phyloP scores from a whole-genome alignment of 2,888 invertebrate species.

The Chloromyia formosa region DNA sequence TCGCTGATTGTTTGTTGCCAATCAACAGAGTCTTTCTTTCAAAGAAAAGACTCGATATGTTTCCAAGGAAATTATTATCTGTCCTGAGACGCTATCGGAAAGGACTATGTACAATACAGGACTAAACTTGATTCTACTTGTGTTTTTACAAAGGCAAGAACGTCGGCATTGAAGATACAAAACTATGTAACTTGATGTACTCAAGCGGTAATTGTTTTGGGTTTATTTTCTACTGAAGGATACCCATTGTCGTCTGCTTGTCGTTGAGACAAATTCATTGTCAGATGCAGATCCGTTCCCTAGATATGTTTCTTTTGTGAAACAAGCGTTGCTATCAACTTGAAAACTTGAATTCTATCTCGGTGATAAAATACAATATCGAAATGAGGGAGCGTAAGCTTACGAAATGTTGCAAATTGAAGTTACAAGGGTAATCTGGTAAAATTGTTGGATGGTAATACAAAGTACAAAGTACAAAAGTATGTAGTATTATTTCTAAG shows the following conservation, averaged over 20 bases:
- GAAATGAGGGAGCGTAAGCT: constrained; percentile 38
- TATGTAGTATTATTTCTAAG: too few species aligned
- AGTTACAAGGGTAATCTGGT: not conserved
- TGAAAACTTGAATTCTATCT: constrained; percentile 15
- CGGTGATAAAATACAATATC: not conserved
- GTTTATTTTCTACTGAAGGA: constrained; percentile 16
- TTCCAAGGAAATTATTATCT: constrained; percentile 39
- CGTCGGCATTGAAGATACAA: too few species aligned
- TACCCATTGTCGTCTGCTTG: too few species aligned
- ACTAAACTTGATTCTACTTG: constrained; percentile 11
- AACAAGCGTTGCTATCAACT: constrained; percentile 26
- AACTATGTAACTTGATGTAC: too few species aligned
- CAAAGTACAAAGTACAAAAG: too few species aligned
- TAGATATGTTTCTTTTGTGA: constrained; percentile 10
- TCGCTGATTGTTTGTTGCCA: too few species aligned
- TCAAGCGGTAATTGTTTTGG: constrained; percentile 39
- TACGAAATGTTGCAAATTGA: not conserved
- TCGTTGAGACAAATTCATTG: too few species aligned
- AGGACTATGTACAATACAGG: constrained; percentile 16
- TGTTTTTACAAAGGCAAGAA: constrained; percentile 29
- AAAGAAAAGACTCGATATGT: constrained; percentile 34
- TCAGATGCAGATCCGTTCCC: constrained; percentile 9
- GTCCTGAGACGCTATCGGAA: not conserved
- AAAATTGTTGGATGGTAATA: too few species aligned
- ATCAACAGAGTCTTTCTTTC: too few species aligned